Evolutionary conservation across 2,113 vertebrate species (phyloP), one percentile per base, ranked within the genome.

Genomic region (Nannobrachium achirus): DNA sequence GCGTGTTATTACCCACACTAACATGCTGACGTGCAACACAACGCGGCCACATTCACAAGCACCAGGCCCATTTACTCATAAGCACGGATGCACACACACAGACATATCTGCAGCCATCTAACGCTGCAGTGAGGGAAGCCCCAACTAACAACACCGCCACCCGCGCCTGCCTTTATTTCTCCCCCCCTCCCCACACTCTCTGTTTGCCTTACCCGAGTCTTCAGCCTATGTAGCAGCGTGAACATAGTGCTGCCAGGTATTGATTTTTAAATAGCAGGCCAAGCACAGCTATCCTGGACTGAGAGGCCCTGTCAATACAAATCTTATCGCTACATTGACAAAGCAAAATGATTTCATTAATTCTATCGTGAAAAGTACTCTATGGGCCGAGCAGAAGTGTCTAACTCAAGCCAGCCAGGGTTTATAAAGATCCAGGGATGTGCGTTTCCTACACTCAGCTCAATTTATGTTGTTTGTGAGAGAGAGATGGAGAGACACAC

Each of bases 251-350:
- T 71, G 76, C 79, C 76, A 75, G 66, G 11, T 81, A 87, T 84
- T 51, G 81, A 86, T 84, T 79, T 75, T 66, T 52, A 15, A 79
- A 73, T 41, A 58, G 70, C n/a, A 1, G 63, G n/a, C 63, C 71
- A 52, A 63, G 64, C 58, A 50, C 58, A 49, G 64, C 75, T 78
- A 13, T 81, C 63, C 49, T 68, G 70, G 66, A 63, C 78, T 48
- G 70, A 82, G 70, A 75, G 56, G 18, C 38, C 18, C 60, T 56
- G 71, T 85, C 85, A 58, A 85, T 84, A 81, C 75, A 79, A 77
- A 85, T 82, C 57, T 67, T 16, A 67, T 70, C 10, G 40, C 60
- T 60, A 68, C 74, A 76, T 45, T 83, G 84, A 83, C 74, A 68
- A 68, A 79, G 73, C 76, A 16, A 74, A 79, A 80, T 85, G 57